Conservation (phyloP, 2,888 invertebrate genomes). For the Orthonevra nobilis region DNA sequence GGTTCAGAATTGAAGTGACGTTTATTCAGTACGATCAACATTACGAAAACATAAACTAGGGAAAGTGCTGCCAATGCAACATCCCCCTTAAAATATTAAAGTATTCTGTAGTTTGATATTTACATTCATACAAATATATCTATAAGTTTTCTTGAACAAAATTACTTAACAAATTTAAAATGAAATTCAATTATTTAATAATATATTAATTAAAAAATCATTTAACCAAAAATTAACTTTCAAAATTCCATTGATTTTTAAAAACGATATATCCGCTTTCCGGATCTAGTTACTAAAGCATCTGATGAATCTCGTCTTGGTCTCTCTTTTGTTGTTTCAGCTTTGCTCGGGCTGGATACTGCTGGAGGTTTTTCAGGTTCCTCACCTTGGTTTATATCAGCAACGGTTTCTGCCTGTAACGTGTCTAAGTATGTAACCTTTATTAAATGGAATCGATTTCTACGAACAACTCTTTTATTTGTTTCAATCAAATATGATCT, state of each 20-base stretch:
- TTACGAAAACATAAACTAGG: too few relatives aligned
- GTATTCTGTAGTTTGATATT: too few relatives aligned
- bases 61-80: background rate
- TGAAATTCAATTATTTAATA: background rate
- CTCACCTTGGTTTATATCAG: background rate
- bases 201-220: background rate
- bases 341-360: too few relatives aligned
- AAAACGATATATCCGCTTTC: background rate
- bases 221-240: background rate
- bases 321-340: background rate
- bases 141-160: too few relatives aligned
- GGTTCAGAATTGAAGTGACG: too few relatives aligned
- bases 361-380: background rate
- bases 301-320: background rate
- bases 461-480: slow-evolving; percentile 1
- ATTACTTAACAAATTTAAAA: too few relatives aligned
- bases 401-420: background rate
- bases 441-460: slow-evolving; percentile 17
- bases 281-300: background rate
- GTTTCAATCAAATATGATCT: slow-evolving; percentile 17
- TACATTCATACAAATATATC: too few relatives aligned
- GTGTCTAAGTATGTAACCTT: slow-evolving; percentile 5
- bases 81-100: background rate
- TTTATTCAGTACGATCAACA: too few relatives aligned
- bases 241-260: background rate